These are phyloP conservation scores for Parthenolecanium corni DNA, from an alignment of 2,888 invertebrate species.

Conservation along the genomic window DNA sequence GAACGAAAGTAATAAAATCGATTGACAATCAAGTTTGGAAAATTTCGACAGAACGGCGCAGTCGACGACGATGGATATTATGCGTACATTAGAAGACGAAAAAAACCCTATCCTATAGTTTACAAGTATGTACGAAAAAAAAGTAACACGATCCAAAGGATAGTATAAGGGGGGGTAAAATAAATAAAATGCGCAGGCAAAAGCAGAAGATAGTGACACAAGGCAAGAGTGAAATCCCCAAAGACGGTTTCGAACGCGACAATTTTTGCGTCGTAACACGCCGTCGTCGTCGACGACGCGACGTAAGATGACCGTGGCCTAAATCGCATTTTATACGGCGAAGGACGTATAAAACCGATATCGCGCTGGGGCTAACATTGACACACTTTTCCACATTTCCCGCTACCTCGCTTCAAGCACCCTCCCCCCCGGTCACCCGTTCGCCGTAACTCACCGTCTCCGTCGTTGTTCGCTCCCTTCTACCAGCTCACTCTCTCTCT, in stretches of 20 bases:
- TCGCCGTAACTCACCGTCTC: too few species aligned
- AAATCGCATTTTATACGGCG: conserved; percentile 1
- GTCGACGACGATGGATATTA: too few species aligned
- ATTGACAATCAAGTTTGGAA: too few species aligned
- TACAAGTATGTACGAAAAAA: background rate
- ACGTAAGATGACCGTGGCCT: conserved; percentile 22
- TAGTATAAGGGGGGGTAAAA: too few species aligned
- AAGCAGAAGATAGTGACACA: background rate
- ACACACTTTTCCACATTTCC: conserved; percentile 14
- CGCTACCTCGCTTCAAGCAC: background rate
- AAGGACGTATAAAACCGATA: conserved; percentile 16
- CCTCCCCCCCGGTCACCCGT: background rate
- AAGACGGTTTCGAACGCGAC: background rate
- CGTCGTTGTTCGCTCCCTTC: too few species aligned
- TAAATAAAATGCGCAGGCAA: background rate
- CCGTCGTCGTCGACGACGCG: conserved; percentile 13
- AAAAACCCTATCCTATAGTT: background rate
- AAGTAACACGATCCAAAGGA: background rate
- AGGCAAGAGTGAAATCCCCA: background rate
- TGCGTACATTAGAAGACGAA: background rate
- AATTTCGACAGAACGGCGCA: too few species aligned
- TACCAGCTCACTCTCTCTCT: too few species aligned
- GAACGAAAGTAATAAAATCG: too few species aligned
- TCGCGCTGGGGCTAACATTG: conserved; percentile 18
- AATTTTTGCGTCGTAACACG: conserved; percentile 4